Evolutionary conservation across 30 jellyfish, hydroid and myxozoan genomes (phyloP), one percentile per base, ranked within the genome.

Genomic region (Aurelia aurita): DNA sequence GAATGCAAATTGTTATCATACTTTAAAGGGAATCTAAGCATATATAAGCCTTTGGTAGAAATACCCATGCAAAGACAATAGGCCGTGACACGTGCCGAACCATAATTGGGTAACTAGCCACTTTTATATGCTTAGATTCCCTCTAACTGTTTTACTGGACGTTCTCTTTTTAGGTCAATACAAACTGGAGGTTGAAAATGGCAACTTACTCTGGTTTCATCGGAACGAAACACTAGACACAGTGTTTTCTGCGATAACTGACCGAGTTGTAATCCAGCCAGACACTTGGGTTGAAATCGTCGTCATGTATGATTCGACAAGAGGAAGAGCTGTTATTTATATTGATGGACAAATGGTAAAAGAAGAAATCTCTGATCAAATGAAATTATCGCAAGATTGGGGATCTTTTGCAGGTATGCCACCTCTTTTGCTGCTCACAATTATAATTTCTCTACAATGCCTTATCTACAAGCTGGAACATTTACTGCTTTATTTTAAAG

Each of bases 201-300:
- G 98, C 10, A 91, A 86, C 58, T 65, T 91, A 18, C 91, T 96
- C 28, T 91, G 98, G 98, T 91, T 91, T 74, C 98, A 91, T 69
- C 96, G 98, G 14, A 82, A 91, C 69, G 98, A 91, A 46, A 74
- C 80, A 15, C 84, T 88, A 31, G 94, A 86, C 53, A 91, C 98
- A 0, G 96, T 91, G n/a, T 91, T 91, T 72, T 77, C 98, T 3
- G 95, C 91, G 0, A 87, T 58, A 13, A 91, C 98, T 43, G 86
- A 77, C 22, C 76, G 85, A 32, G 80, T 43, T 16, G 93, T 77
- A n/a, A 82, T 91, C 51, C 91, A 86, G 49, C 91, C 93, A 26
- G 90, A 91, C 46, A 72, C 95, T 8, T 91, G 98, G 98, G 80
- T 53, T 13, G 96, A 86, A 65, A 68, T 86, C 26, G 98, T 89